Evolutionary conservation across 2,113 vertebrate genomes (phyloP), one percentile per base, ranked within the genome.

Genomic region (Corvus moneduloides): DNA sequence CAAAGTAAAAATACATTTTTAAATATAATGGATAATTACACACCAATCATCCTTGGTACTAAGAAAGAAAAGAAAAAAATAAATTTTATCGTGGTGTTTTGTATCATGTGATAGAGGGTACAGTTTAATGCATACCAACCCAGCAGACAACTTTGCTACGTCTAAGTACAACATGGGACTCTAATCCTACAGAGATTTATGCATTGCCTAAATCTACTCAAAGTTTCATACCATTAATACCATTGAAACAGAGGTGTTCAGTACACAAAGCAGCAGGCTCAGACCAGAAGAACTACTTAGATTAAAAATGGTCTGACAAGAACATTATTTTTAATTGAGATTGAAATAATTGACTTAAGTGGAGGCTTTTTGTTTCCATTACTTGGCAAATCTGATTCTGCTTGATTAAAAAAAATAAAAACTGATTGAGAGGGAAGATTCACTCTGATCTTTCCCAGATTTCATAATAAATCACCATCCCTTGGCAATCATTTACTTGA

Each of bases 311-410:
- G 82, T n/a, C 55, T 71, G 74, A 86, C 48, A 81, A 61, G 73
- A 82, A 64, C 19, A 22, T 78, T 61, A 72, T 75, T 96, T 92
- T 89, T 59, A 91, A 91, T 78, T 64, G 71, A 82, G 89, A 92
- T n/a, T 44, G n/a, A 91, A 94, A 89, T 89, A 92, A 92, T 69
- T 77, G 39, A 87, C 55, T 51, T 62, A 90, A 92, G 69, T 54
- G 37, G 41, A 88, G 17, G 37, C 18, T 55, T 93, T 92, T 81
- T 89, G 61, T 78, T 91, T 87, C 67, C 43, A 63, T 64, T 77
- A 89, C 41, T 89, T 84, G 61, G 68, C 32, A 89, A 80, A 94
- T 59, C 39, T 2, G 16, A 74, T 85, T 74, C 63, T 83, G 18
- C 26, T 59, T 80, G 46, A 83, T 80, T 64, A 49, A 63, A 62